Conservation (phyloP, 2,888 invertebrate genomes). For the Agrenia bidenticulata region DNA sequence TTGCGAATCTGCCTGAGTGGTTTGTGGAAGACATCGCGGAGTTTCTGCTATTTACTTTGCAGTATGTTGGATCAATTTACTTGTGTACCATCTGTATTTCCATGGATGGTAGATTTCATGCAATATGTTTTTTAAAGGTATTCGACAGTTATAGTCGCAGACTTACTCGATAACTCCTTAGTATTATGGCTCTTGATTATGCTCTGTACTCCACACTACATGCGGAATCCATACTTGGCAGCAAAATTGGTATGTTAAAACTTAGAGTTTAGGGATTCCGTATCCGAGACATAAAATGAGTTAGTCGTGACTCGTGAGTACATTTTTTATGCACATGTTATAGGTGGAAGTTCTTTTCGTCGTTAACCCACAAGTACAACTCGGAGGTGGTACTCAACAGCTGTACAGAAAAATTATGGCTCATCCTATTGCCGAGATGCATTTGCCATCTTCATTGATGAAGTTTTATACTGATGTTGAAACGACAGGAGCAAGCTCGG, state of each 20-base stretch:
- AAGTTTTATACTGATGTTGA: constrained; percentile 98
- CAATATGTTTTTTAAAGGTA: constrained; percentile 61
- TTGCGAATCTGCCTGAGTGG: constrained; percentile 94
- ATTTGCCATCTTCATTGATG: constrained; percentile 87
- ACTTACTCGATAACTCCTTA: constrained; percentile 76
- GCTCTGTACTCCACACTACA: constrained; percentile 84
- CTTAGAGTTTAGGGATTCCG: too few relatives aligned
- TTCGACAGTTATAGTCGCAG: constrained; percentile 71
- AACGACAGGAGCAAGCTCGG: constrained; percentile 94
- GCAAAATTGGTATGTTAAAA: constrained; percentile 88
- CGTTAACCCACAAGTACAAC: constrained; percentile 61
- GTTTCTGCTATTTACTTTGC: constrained; percentile 86
- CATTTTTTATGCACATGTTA: too few relatives aligned
- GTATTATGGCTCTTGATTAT: constrained; percentile 86
- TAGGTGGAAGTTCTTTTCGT: constrained; percentile 54
- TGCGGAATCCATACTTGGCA: constrained; percentile 94
- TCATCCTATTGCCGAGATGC: constrained; percentile 78
- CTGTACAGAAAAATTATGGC: constrained; percentile 79
- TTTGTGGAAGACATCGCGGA: constrained; percentile 97
- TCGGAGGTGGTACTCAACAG: constrained; percentile 45
- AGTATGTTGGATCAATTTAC: constrained; percentile 68
- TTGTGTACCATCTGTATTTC: background rate
- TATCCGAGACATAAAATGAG: too few relatives aligned
- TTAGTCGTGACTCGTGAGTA: too few relatives aligned
- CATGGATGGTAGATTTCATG: background rate